Evolutionary conservation across 2,113 vertebrate genomes (phyloP), one percentile per base, ranked within the genome.

Genomic region (Sylvietta virens): DNA sequence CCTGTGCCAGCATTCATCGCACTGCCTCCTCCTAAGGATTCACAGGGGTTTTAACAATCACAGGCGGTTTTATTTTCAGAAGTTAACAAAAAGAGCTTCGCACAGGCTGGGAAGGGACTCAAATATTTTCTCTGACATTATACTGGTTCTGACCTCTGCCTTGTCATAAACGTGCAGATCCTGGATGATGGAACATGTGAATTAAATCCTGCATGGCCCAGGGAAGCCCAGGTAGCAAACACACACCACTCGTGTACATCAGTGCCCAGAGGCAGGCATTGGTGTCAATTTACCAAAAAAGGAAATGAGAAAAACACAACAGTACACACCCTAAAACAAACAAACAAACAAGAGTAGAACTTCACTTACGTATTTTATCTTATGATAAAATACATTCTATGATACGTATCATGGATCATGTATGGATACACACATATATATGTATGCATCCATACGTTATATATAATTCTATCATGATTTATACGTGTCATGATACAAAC

Each of bases 241-340:
- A 66, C 0, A 1, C 4, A 8, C 7, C 39, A 10, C 7, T 27
- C 0, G 0, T 6, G 6, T 40, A 42, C 0, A 4, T 11, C 65
- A 89, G 21, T 8, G 13, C n/a, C 31, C 54, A 35, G 15, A 37
- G 30, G 8, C 8, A 4, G 66, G 30, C 22, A 40, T 0, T 9
- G 18, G 28, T 4, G 3, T 4, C 45, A 16, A 28, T 58, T 39
- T 10, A 54, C 57, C 24, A 35, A 26, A 79, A 79, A 47, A 1
- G 15, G 13, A 83, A 76, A 42, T 1, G 9, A 48, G 22, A 48
- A 66, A 86, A 88, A 24, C 12, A 4, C 23, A 74, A 11, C 18
- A 21, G 40, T 2, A 15, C 5, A 3, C 44, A 35, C 5, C 4
- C 33, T 19, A 48, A 45, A 60, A 31, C 2, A 61, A 58, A 44